phyloP scores from a whole-genome alignment of 1,140 invertebrate species.

The Ylistrum balloti region DNA sequence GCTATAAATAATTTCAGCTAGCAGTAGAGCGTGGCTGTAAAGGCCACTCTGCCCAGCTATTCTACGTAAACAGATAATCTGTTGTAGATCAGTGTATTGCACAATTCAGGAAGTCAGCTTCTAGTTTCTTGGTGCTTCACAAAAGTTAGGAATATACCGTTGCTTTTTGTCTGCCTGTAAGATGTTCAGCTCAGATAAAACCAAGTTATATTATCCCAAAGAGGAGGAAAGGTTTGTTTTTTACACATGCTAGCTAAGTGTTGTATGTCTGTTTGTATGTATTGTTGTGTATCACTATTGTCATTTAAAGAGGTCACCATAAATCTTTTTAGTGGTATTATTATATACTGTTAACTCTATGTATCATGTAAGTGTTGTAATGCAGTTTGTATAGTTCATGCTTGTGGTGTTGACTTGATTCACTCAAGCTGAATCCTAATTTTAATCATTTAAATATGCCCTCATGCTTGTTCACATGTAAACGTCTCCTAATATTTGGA shows the following conservation, averaged over 20 bases:
- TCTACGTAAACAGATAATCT: no score
- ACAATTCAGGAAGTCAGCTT: background rate
- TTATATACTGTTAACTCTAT: no score
- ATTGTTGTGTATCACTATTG: background rate
- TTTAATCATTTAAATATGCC: no score
- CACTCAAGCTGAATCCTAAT: no score
- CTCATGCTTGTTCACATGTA: no score
- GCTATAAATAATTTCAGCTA: background rate
- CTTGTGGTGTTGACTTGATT: no score
- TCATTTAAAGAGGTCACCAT: background rate
- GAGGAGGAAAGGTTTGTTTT: constrained; percentile 7
- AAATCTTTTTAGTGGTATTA: no score
- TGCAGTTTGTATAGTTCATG: no score
- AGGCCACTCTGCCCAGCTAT: background rate
- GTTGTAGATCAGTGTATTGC: background rate
- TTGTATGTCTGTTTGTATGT: no score
- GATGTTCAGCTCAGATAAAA: background rate
- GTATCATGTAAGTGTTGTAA: no score
- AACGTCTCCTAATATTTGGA: no score
- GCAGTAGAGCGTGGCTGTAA: background rate
- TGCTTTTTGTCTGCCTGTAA: background rate
- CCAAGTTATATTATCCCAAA: background rate
- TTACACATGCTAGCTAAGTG: background rate
- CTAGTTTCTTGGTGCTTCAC: no score
- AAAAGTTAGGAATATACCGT: background rate